Conservation (phyloP, 2,797 vertebrate genomes). For the Enteromius fasciolatus region DNA sequence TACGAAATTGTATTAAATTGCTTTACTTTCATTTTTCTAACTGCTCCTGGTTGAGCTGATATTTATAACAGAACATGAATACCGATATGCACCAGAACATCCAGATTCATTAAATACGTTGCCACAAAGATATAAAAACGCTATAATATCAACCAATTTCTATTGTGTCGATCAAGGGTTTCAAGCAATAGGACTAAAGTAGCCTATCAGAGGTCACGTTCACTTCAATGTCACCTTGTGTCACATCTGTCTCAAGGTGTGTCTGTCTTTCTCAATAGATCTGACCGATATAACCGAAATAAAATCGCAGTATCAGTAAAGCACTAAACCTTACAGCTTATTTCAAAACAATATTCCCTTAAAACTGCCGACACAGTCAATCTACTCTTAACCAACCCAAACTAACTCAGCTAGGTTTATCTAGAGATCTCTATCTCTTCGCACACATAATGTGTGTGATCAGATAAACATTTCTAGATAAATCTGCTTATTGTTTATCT, state of each 20-base stretch:
- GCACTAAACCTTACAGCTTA: conserved; percentile 16
- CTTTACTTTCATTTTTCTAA: background rate
- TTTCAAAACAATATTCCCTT: background rate
- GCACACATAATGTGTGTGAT: background rate
- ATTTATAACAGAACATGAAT: background rate
- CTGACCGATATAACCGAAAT: conserved; percentile 5
- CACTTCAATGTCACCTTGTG: conserved; percentile 80
- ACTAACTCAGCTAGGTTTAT: conserved; percentile 2
- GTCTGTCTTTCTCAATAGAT: conserved; percentile 49
- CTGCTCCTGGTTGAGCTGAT: background rate
- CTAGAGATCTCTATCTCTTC: background rate
- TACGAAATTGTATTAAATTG: no score
- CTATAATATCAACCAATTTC: background rate
- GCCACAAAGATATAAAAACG: background rate
- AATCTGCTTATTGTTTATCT: conserved; percentile 2
- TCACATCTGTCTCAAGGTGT: conserved; percentile 45
- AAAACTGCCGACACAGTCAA: background rate
- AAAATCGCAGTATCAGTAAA: conserved; percentile 10
- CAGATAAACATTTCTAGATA: conserved; percentile 9
- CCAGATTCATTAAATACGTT: background rate
- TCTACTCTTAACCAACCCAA: background rate
- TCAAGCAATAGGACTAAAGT: background rate
- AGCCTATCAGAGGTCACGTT: conserved; percentile 9
- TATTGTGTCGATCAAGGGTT: background rate
- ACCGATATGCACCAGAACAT: background rate